Evolutionary conservation across 2,888 invertebrate species (phyloP), one percentile per base, ranked within the genome.

Genomic region (Drosophila phalerata): DNA sequence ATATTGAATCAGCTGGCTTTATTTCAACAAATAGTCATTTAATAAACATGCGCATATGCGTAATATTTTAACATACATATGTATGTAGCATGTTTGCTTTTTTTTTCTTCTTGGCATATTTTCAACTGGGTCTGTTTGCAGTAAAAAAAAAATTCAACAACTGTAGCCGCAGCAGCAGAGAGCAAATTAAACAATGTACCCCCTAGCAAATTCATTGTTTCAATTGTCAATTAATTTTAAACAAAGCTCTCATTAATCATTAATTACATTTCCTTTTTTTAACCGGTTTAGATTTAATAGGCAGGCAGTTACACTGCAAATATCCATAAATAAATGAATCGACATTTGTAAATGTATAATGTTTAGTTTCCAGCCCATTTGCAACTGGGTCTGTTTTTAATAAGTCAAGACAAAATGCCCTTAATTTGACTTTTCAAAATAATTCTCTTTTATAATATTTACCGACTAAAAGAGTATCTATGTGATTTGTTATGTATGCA

Each of bases 381-480:
- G 34, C 85, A 30, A 85, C 45, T 37, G 85, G 87, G 83, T n/a
- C 15, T 42, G 10, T 40, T 32, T 45, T 62, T 51, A 15, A 28
- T 32, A 68, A 66, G 58, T 55, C 19, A 52, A 45, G 45, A 25
- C 55, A 62, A 82, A 79, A 85, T 77, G 84, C 83, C 84, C 84
- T 84, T 88, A 82, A 83, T 82, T 87, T 84, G 84, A 84, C 84
- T 68, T 84, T 77, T 72, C 72, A 68, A 69, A 73, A 63, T 67
- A 67, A 61, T 65, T 65, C 45, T 40, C 48, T 38, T 60, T 69
- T 62, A 61, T 43, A 58, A 43, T 73, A 61, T 63, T 63, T 53
- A 40, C 51, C 38, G 30, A 34, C 57, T 13, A 42, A 57, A 47
- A 25, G 43, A 62, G 47, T 77, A 76, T 73, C 69, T 86, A 45